Evolutionary conservation across 2,113 vertebrate species (phyloP).

Genomic region (Psephotus haematonotus): DNA sequence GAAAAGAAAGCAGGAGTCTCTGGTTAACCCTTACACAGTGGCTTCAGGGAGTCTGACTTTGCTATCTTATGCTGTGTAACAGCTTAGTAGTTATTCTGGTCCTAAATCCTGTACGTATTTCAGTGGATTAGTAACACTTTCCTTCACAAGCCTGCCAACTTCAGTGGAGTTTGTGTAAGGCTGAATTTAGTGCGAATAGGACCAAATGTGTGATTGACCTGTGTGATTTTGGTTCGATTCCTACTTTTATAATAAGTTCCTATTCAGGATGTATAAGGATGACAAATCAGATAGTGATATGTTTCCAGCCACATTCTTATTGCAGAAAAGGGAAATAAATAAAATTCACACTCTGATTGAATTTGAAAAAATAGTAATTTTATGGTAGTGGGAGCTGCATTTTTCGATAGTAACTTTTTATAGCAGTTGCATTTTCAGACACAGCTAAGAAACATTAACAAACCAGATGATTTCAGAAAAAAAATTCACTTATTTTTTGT

Average conservation of each 20-base stretch:
- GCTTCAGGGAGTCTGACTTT: background rate
- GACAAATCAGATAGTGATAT: background rate
- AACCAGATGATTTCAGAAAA: background rate
- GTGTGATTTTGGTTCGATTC: background rate
- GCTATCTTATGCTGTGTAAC: background rate
- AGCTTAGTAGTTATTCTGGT: background rate
- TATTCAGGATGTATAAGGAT: background rate
- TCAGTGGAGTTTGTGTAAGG: background rate
- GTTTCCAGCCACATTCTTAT: background rate
- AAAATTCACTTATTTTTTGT: background rate
- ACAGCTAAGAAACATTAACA: background rate
- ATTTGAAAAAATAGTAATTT: background rate
- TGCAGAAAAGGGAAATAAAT: background rate
- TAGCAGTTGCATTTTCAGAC: background rate
- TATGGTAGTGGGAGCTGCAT: background rate
- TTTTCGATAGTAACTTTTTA: background rate
- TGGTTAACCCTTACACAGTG: background rate
- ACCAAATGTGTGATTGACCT: background rate
- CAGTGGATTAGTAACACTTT: background rate
- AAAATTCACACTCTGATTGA: background rate
- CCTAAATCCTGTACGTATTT: background rate
- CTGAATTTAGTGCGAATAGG: background rate
- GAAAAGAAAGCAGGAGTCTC: background rate
- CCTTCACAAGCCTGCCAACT: background rate
- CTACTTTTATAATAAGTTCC: background rate